Evolutionary conservation across 1,140 invertebrate genomes (phyloP).

Genomic region (Centruroides sculpturatus): DNA sequence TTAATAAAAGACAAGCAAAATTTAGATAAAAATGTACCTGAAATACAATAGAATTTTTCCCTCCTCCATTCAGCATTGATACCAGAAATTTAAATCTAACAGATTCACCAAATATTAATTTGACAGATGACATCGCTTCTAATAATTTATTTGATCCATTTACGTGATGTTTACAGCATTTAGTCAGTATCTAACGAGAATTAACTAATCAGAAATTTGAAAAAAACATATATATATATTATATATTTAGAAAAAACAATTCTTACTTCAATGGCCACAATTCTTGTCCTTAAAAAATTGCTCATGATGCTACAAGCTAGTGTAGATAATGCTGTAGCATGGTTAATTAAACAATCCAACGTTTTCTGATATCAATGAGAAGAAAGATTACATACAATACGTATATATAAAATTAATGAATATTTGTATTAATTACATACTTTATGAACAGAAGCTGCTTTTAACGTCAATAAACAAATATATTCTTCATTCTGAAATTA

Average conservation of each 20-base stretch:
- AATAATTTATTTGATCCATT: conserved; percentile 62
- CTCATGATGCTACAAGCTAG: conserved; percentile 75
- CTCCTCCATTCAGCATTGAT: conserved; percentile 48
- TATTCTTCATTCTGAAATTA: no score
- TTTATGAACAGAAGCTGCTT: no score
- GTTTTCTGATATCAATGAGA: no score
- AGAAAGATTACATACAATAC: no score
- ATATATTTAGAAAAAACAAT: neutral
- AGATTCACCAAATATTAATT: conserved; percentile 79
- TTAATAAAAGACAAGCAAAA: neutral
- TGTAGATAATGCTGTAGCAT: conserved; percentile 54
- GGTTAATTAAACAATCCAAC: no score
- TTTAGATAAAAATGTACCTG: conserved; percentile 2
- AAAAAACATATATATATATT: neutral
- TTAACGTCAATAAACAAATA: no score
- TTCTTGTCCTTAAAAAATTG: conserved; percentile 62
- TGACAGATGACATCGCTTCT: conserved; percentile 74
- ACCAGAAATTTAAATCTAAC: conserved; percentile 71
- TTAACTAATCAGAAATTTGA: neutral
- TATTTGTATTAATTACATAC: no score
- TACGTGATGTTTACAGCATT: conserved; percentile 21
- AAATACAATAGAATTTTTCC: neutral
- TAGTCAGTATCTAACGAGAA: conserved; percentile 27
- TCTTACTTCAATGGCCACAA: conserved; percentile 61
- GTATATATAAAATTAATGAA: no score